phyloP scores from a whole-genome alignment of 2,888 invertebrate genomes.

The Choreutis nemorana region DNA sequence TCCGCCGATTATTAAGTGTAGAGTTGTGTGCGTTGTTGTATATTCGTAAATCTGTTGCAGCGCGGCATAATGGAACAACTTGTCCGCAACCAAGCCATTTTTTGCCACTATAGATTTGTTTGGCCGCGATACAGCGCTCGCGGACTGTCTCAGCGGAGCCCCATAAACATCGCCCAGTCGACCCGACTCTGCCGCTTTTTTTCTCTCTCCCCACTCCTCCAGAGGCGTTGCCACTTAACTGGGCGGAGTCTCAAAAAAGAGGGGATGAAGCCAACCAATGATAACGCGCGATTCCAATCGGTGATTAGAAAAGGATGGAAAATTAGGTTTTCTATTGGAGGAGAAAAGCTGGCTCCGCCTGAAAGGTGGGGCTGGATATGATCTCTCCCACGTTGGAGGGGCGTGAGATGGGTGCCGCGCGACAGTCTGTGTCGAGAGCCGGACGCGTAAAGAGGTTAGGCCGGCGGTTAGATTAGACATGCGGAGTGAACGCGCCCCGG shows the following conservation, averaged over 20 bases:
- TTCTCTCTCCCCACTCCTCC: slow-evolving; percentile 39
- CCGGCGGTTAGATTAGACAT: slow-evolving; percentile 41
- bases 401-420: slow-evolving; percentile 54
- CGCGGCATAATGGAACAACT: slow-evolving; percentile 42
- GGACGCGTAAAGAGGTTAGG: slow-evolving; percentile 46
- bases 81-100: slow-evolving; percentile 56
- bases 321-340: slow-evolving; percentile 38
- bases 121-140: slow-evolving; percentile 46
- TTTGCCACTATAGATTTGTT: slow-evolving; percentile 65
- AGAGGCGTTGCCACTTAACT: slow-evolving; percentile 27
- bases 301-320: slow-evolving; percentile 45
- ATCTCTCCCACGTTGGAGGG: slow-evolving; percentile 57
- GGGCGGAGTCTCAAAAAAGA: slow-evolving; percentile 25
- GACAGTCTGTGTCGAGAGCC: slow-evolving; percentile 58
- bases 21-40: no score
- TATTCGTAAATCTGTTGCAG: slow-evolving; percentile 60
- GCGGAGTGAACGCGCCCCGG: slow-evolving; percentile 51
- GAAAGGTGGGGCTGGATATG: slow-evolving; percentile 37
- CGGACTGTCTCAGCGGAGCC: slow-evolving; percentile 59
- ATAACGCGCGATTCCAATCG: slow-evolving; percentile 14
- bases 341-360: slow-evolving; percentile 29
- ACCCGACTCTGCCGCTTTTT: slow-evolving; percentile 57
- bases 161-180: slow-evolving; percentile 62
- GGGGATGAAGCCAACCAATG: slow-evolving; percentile 46
- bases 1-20: no score